phyloP scores from a whole-genome alignment of 2,888 invertebrate genomes.

The Lamellibrachia satsuma region DNA sequence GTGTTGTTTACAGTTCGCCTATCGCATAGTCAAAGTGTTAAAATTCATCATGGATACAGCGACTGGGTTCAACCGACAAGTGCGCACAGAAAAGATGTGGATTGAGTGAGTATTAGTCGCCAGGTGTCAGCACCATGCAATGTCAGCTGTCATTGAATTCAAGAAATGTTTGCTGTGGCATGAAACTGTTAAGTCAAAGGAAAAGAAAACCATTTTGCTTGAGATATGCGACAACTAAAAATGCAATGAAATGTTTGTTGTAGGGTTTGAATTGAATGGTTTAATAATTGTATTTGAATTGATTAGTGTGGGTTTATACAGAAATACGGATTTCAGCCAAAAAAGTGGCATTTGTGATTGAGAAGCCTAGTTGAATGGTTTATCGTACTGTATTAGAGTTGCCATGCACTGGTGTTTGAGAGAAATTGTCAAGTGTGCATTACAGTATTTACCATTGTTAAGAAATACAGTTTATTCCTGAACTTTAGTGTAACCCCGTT shows the following conservation, averaged over 20 bases:
- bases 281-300: too few relatives aligned
- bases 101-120: background rate
- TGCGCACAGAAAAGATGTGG: constrained; percentile 12
- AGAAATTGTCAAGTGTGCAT: too few relatives aligned
- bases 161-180: background rate
- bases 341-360: too few relatives aligned
- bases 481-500: background rate
- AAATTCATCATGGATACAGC: background rate
- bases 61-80: background rate
- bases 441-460: background rate
- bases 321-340: too few relatives aligned
- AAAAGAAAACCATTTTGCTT: too few relatives aligned
- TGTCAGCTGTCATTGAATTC: background rate
- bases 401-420: background rate
- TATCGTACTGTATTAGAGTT: background rate
- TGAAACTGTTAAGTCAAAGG: too few relatives aligned
- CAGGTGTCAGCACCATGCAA: background rate
- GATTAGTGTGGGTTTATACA: too few relatives aligned
- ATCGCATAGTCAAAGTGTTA: background rate
- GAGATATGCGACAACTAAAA: too few relatives aligned
- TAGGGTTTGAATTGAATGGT: too few relatives aligned
- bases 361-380: too few relatives aligned
- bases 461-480: background rate
- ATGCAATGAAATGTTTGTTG: too few relatives aligned
- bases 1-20: background rate